Base-by-base conservation (phyloP, 1,140 invertebrate species). In the Procambarus virginalis region DNA sequence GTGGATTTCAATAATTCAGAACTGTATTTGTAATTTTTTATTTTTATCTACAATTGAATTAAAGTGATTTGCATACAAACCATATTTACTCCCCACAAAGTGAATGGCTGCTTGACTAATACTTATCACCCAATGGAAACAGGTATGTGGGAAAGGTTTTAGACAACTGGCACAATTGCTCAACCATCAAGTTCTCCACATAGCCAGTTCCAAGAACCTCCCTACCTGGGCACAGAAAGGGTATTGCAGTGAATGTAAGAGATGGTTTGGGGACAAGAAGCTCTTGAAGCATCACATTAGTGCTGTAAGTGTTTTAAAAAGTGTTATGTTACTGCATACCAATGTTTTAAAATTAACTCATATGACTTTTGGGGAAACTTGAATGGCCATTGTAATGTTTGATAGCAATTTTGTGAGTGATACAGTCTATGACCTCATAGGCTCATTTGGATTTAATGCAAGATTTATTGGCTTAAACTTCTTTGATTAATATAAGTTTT, bases 111-210 rank as follows among this genome's bases (percentile, higher is more conserved):
- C 34, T 34, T 34, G 34, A 34, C 64, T 60, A 10, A 60, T 82
- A 9, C 58, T 14, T 22, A 34, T 8, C 6, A 58, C 12, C 49
- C 49, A 48, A 20, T 5, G 14, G 20, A 51, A 75, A 46, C 80
- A 89, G 86, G 75, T 76, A 0, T 89, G 86, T 64, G 73, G 73
- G 3, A 89, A 89, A 79, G 80, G 79, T 48, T 89, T 89, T 82
- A 75, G 81, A 45, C 86, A 89, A 48, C 73, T 81, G 79, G 80
- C 86, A 9, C 86, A 89, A 55, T 80, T 89, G 34, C 55, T 89
- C 12, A 89, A 89, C 73, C 86, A 89, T 64, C 79, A 89, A 49
- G 86, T 89, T n/a, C 4, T 64, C 8, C 86, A 89, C 34, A 76
- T 89, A 73, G 22, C 64, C 51, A 76, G n/a, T 55, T 9, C 80